phyloP scores from a whole-genome alignment of 2,797 vertebrate species.

The Megaceryle alcyon region DNA sequence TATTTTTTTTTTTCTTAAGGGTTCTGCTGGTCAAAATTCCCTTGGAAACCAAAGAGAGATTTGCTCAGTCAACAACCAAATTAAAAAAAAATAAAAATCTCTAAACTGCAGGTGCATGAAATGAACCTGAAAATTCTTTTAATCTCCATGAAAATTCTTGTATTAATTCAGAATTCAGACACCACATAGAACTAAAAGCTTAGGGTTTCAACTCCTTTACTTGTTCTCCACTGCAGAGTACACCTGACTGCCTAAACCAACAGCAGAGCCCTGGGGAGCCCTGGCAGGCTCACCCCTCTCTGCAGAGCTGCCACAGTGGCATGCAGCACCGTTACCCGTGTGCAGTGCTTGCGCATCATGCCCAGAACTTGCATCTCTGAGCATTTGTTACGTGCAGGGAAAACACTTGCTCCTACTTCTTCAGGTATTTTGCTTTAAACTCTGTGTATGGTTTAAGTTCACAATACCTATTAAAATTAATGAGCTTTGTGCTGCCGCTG shows the following conservation, averaged over 20 bases:
- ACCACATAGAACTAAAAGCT: background rate
- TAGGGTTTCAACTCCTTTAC: background rate
- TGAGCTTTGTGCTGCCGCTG: constrained; percentile 14
- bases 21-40: background rate
- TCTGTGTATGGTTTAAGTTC: background rate
- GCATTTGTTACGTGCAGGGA: background rate
- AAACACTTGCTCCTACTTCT: background rate
- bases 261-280: background rate
- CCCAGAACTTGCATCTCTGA: background rate
- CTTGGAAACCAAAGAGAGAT: background rate
- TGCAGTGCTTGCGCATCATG: rapidly evolving
- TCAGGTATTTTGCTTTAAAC: constrained; percentile 12
- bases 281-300: background rate
- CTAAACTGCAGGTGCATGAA: background rate
- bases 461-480: background rate
- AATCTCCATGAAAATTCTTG: background rate
- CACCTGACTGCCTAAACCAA: background rate
- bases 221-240: background rate
- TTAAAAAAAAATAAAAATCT: background rate
- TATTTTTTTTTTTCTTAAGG: background rate
- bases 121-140: background rate
- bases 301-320: background rate
- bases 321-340: rapidly evolving
- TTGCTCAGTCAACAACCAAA: background rate
- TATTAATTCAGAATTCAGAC: background rate